Percentiles rank a stretch among this genome's conserved stretches.
phyloP scores from a whole-genome alignment of 2,797 vertebrate species.

The Cuniculus paca region DNA sequence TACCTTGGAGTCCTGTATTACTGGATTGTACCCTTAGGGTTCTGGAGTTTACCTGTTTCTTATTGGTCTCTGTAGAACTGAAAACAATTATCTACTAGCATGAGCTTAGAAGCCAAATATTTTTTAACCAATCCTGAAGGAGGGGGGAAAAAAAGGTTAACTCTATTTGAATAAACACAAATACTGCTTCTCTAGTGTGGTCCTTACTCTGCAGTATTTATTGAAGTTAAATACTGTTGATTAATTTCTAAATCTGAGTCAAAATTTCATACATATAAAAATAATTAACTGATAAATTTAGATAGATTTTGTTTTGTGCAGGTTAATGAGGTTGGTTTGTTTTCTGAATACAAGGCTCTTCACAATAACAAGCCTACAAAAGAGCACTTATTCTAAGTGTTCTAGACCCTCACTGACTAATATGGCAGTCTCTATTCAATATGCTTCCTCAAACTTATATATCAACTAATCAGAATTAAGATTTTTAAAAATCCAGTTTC shows the following conservation, averaged over 20 bases:
- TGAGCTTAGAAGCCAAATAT: constrained; percentile 49
- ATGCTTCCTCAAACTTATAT: neutral
- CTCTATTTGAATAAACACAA: constrained; percentile 61
- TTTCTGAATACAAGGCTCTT: constrained; percentile 24
- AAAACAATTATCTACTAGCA: constrained; percentile 65
- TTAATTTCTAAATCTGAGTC: constrained; percentile 59
- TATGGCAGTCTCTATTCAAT: neutral
- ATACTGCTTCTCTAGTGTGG: constrained; percentile 3
- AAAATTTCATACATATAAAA: constrained; percentile 48
- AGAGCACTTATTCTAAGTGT: neutral
- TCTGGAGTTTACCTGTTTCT: constrained; percentile 58
- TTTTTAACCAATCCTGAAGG: constrained; percentile 61
- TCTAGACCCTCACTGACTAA: neutral
- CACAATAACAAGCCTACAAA: neutral
- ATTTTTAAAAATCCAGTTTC: neutral
- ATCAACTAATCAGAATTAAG: constrained; percentile 28
- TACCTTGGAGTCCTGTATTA: constrained; percentile 8
- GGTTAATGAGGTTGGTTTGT: neutral
- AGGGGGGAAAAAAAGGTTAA: constrained; percentile 4
- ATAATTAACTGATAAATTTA: constrained; percentile 33
- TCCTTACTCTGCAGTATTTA: constrained; percentile 7
- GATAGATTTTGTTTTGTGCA: neutral
- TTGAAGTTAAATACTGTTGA: constrained; percentile 26
- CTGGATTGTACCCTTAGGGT: constrained; percentile 12
- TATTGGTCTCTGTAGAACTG: constrained; percentile 53